These are phyloP conservation scores for Uloborus diversus DNA, from an alignment of 1,140 invertebrate genomes.

Conservation along the genomic window DNA sequence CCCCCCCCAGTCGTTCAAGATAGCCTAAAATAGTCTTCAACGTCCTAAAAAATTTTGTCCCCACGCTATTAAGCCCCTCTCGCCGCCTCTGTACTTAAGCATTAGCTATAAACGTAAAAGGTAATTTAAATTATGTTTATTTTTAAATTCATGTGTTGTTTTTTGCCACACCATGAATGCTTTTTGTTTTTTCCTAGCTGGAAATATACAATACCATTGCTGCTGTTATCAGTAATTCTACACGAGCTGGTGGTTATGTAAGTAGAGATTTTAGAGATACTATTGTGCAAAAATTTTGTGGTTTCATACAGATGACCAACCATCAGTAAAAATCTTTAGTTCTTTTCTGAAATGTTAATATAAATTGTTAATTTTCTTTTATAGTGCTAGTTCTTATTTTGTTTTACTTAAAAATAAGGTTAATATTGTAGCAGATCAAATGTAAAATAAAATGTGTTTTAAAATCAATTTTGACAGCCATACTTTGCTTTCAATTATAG, in stretches of 20 bases:
- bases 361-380: not conserved
- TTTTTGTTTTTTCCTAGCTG: conserved; percentile 64
- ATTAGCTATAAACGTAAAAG: too few species aligned
- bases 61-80: too few species aligned
- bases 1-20: too few species aligned
- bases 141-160: too few species aligned
- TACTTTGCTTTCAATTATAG: conserved; percentile 65
- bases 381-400: too few species aligned
- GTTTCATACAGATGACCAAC: not conserved
- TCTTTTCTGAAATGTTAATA: not conserved
- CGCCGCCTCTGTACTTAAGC: too few species aligned
- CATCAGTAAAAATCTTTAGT: not conserved
- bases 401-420: not conserved
- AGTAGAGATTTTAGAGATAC: conserved; percentile 63
- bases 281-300: not conserved
- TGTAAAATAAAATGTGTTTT: not conserved
- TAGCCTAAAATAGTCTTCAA: too few species aligned
- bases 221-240: conserved; percentile 81
- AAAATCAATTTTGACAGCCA: not conserved
- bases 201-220: conserved; percentile 85
- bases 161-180: too few species aligned
- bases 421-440: not conserved
- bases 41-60: too few species aligned
- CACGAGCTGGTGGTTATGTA: conserved; percentile 86
- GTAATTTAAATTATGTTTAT: too few species aligned